phyloP scores from a whole-genome alignment of 2,113 vertebrate genomes.

The Tachysurus fulvidraco region DNA sequence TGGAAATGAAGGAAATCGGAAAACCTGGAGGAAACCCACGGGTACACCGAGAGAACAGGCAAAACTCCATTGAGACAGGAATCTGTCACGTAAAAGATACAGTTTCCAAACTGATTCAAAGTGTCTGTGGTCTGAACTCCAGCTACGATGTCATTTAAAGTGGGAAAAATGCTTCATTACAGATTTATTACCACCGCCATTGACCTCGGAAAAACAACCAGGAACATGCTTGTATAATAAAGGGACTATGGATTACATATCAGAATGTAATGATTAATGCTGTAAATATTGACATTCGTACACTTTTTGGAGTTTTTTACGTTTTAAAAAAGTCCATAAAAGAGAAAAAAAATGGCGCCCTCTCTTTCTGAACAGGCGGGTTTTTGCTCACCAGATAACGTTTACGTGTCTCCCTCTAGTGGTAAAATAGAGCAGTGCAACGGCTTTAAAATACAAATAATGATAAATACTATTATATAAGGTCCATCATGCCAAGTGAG shows the following conservation, averaged over 20 bases:
- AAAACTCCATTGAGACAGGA: neutral
- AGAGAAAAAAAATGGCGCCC: neutral
- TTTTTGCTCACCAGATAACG: neutral
- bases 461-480: neutral
- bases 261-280: no score
- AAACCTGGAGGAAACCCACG: neutral
- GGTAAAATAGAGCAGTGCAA: neutral
- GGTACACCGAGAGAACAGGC: neutral
- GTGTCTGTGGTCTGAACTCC: neutral
- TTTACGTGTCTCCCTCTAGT: constrained; percentile 40
- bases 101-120: neutral
- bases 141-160: neutral
- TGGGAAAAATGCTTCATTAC: neutral
- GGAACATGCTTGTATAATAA: neutral
- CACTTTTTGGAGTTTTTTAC: no score
- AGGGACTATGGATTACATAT: no score
- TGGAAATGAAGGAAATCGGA: neutral
- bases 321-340: neutral
- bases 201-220: neutral
- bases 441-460: neutral
- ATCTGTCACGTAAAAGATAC: neutral
- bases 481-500: neutral
- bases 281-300: no score
- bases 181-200: neutral
- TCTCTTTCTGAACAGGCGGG: no score